These are phyloP conservation scores for Trididemnum nubilum DNA, from an alignment of 23 tunicate genomes.

Conservation along the genomic window DNA sequence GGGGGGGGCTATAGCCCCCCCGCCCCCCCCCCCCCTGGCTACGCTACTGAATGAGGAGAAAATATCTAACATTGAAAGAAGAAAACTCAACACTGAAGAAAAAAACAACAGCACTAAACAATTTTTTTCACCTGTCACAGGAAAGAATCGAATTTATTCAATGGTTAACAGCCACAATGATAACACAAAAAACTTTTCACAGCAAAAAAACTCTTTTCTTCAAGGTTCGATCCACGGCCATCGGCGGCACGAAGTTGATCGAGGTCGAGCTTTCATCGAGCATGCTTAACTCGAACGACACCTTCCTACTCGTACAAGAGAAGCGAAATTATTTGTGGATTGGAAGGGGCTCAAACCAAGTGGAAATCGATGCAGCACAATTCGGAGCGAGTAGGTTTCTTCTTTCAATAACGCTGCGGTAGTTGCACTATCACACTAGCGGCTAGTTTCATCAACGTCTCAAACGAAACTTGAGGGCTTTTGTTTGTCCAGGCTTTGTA, in stretches of 20 bases:
- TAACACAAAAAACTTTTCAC: too few species aligned
- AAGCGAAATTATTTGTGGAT: conserved; percentile 56
- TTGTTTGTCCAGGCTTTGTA: too few species aligned
- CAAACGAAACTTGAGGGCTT: not conserved
- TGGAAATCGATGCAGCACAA: conserved; percentile 65
- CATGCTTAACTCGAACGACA: conserved; percentile 92
- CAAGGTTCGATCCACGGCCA: conserved; percentile 62
- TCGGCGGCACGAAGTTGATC: conserved; percentile 74
- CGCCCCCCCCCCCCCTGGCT: too few species aligned
- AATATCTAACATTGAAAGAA: too few species aligned
- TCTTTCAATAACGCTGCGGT: not conserved
- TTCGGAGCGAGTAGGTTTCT: conserved; percentile 47
- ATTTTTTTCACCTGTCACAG: too few species aligned
- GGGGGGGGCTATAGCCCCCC: too few species aligned
- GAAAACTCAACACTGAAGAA: too few species aligned
- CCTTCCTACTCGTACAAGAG: conserved; percentile 60
- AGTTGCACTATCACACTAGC: not conserved
- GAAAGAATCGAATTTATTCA: too few species aligned
- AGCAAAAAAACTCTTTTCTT: too few species aligned
- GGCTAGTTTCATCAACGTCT: not conserved
- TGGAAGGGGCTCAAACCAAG: conserved; percentile 73
- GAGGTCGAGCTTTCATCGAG: conserved; percentile 56
- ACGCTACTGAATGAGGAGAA: too few species aligned
- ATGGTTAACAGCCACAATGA: too few species aligned
- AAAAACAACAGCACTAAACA: too few species aligned